Conservation (phyloP, 2,113 vertebrate species). For the Meleagris gallopavo region DNA sequence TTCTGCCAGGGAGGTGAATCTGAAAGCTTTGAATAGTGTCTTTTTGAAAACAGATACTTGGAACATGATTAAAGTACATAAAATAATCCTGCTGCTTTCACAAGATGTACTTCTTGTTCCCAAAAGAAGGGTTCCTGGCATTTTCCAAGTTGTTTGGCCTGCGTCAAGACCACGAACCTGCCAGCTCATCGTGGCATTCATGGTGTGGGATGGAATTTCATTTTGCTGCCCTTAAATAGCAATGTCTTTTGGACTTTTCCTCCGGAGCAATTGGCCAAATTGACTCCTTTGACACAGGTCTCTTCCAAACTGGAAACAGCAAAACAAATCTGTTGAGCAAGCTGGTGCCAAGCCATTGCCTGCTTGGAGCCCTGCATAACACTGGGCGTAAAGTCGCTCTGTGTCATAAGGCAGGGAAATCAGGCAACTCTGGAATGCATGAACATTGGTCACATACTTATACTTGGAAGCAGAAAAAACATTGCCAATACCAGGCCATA, state of each 20-base stretch:
- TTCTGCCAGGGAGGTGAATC: conserved; percentile 23
- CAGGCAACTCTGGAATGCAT: neutral
- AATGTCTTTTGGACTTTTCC: neutral
- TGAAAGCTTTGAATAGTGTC: neutral
- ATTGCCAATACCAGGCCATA: neutral
- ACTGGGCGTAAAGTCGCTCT: neutral
- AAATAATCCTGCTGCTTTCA: neutral
- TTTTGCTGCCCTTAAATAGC: neutral
- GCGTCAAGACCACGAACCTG: neutral
- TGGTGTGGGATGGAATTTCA: neutral
- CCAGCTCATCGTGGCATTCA: neutral
- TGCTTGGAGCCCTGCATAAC: neutral
- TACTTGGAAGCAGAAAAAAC: neutral
- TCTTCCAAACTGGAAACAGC: neutral
- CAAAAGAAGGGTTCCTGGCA: conserved; percentile 9
- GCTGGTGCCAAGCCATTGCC: neutral
- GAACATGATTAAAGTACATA: neutral
- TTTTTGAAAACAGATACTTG: neutral
- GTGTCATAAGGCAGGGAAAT: neutral
- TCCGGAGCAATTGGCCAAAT: neutral
- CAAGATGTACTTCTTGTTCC: neutral
- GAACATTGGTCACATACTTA: fast-evolving
- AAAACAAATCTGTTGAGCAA: neutral
- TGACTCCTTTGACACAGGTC: neutral
- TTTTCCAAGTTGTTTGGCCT: neutral